phyloP scores from a whole-genome alignment of 2,113 vertebrate genomes.

The Dipodomys merriami region DNA sequence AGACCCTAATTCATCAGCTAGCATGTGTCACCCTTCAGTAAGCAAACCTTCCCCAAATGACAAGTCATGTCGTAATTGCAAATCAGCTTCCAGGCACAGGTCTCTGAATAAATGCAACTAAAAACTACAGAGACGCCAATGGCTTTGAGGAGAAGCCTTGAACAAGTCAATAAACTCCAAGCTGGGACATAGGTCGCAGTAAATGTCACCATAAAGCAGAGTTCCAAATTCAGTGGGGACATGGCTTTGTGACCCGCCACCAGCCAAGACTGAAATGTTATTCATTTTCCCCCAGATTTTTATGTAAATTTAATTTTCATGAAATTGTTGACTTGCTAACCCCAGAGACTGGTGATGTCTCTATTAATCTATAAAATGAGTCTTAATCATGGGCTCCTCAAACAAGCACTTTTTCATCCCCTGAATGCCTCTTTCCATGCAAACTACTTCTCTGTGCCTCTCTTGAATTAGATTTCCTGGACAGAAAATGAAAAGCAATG shows the following conservation, averaged over 20 bases:
- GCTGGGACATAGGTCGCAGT: conserved; percentile 51
- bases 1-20: background rate
- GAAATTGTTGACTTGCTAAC: conserved; percentile 76
- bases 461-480: conserved; percentile 54
- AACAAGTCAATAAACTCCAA: conserved; percentile 49
- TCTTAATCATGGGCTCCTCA: conserved; percentile 66
- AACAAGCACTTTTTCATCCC: conserved; percentile 67
- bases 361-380: conserved; percentile 77
- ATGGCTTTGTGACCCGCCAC: conserved; percentile 68
- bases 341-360: conserved; percentile 70
- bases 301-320: conserved; percentile 80
- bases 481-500: conserved; percentile 63
- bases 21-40: conserved; percentile 2
- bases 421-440: conserved; percentile 45
- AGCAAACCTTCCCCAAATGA: conserved; percentile 22
- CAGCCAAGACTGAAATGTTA: conserved; percentile 69
- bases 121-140: conserved; percentile 27
- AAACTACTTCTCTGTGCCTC: conserved; percentile 4
- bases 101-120: background rate
- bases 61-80: background rate
- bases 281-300: conserved; percentile 67
- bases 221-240: conserved; percentile 65
- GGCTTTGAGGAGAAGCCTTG: background rate
- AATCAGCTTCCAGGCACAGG: background rate
- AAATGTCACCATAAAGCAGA: conserved; percentile 60